A percentile compares a stretch with the other conserved stretches of the same genome.
phyloP scores from a whole-genome alignment of 2,888 invertebrate species.

The Galerucella pusilla region DNA sequence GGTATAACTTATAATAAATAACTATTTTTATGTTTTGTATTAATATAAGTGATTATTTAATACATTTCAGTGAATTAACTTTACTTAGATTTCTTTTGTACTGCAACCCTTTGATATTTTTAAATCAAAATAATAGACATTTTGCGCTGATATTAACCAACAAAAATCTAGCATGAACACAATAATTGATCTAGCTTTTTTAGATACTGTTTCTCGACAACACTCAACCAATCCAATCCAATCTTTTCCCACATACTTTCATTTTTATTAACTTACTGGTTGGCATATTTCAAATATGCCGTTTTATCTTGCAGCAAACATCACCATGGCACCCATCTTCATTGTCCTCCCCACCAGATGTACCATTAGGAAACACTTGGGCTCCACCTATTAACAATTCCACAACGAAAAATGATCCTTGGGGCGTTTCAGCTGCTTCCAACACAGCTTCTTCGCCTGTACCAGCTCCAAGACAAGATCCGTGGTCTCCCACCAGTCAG shows the following conservation, averaged over 20 bases:
- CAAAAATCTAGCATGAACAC: too few relatives aligned
- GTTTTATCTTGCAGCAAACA: conserved; percentile 54
- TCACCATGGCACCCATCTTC: conserved; percentile 75
- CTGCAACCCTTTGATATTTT: too few relatives aligned
- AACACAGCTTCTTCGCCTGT: conserved; percentile 51
- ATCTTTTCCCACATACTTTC: background rate
- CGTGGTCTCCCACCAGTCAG: conserved; percentile 67
- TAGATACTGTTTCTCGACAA: too few relatives aligned
- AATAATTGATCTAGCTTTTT: too few relatives aligned
- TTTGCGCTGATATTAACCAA: too few relatives aligned
- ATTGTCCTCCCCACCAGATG: conserved; percentile 53
- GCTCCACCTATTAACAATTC: conserved; percentile 38
- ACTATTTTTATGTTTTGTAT: too few relatives aligned
- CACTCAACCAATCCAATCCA: too few relatives aligned
- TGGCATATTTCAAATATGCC: background rate
- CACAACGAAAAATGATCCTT: conserved; percentile 51
- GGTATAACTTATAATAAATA: too few relatives aligned
- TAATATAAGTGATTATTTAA: too few relatives aligned
- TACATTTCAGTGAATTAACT: too few relatives aligned
- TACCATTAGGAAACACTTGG: conserved; percentile 70
- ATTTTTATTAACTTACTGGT: background rate
- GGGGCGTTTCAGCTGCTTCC: conserved; percentile 45
- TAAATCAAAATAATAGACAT: too few relatives aligned
- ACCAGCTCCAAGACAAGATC: conserved; percentile 62
- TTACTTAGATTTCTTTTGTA: too few relatives aligned